A percentile compares a stretch with the other conserved stretches of the same genome.
Evolutionary conservation across 2,113 vertebrate genomes (phyloP).

Genomic region (Proteles cristata): DNA sequence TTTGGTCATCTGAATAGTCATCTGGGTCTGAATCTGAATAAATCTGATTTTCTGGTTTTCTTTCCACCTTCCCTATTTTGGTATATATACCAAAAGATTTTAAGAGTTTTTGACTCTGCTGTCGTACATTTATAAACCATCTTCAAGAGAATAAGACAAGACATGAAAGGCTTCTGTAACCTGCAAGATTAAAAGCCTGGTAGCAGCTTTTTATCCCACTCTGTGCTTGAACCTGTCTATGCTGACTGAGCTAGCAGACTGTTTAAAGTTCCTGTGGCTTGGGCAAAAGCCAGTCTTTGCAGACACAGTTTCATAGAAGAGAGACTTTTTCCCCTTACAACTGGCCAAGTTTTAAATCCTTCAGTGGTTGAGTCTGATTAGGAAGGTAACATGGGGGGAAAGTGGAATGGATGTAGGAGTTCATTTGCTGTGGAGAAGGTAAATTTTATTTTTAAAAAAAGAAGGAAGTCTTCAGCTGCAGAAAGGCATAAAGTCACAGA

Average conservation of each 20-base stretch:
- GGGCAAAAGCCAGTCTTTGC: slow-evolving; percentile 78
- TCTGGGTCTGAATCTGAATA: not conserved
- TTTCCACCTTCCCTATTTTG: not conserved
- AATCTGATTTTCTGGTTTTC: not conserved
- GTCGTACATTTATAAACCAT: slow-evolving; percentile 4
- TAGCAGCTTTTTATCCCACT: slow-evolving; percentile 76
- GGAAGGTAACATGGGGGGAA: slow-evolving; percentile 31
- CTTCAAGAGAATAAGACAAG: slow-evolving; percentile 54
- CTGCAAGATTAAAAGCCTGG: slow-evolving; percentile 77
- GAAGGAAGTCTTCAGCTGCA: not conserved
- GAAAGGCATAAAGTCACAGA: not conserved
- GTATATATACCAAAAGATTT: slow-evolving; percentile 27
- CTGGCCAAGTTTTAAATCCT: slow-evolving; percentile 79
- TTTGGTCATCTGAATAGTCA: not conserved
- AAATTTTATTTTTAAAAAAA: not conserved
- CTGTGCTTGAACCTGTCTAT: slow-evolving; percentile 82
- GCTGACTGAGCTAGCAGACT: slow-evolving; percentile 77
- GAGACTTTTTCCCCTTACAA: slow-evolving; percentile 67
- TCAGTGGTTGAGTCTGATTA: slow-evolving; percentile 70
- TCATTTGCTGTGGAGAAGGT: not conserved
- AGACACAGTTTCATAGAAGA: slow-evolving; percentile 78
- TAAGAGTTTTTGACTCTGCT: slow-evolving; percentile 43
- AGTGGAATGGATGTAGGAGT: not conserved
- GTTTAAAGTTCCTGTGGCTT: slow-evolving; percentile 86
- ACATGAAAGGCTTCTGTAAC: slow-evolving; percentile 64